Conservation (phyloP, 2,888 invertebrate species). For the Archaeoteleia sp. region DNA sequence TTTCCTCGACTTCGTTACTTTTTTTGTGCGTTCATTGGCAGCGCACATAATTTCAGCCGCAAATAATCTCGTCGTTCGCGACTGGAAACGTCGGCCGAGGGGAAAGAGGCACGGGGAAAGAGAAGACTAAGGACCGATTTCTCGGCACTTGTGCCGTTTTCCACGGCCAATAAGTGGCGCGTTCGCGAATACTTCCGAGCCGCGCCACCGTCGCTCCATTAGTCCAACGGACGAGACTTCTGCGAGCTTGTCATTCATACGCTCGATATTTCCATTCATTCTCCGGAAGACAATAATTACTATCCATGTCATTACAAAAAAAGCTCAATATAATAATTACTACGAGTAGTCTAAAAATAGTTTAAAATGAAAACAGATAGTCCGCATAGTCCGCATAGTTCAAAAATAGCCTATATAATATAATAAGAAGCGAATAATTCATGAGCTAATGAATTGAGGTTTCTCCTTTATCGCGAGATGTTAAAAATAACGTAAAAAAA, state of each 20-base stretch:
- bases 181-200: not conserved
- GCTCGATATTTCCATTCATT: conserved; percentile 6
- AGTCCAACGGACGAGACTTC: too few relatives aligned
- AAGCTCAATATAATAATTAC: too few relatives aligned
- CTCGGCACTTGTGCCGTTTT: conserved; percentile 46
- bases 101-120: conserved; percentile 23
- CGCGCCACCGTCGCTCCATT: conserved; percentile 38
- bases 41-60: conserved; percentile 20
- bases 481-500: too few relatives aligned
- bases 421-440: too few relatives aligned
- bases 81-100: not conserved
- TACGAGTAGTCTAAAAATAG: too few relatives aligned
- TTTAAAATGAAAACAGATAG: not conserved
- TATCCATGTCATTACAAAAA: too few relatives aligned
- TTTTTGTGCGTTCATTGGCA: conserved; percentile 9
- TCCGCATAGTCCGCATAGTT: too few relatives aligned
- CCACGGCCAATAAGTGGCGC: conserved; percentile 20
- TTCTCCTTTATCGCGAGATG: too few relatives aligned
- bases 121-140: conserved; percentile 27
- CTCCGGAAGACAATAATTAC: not conserved
- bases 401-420: too few relatives aligned
- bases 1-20: conserved; percentile 1
- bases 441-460: too few relatives aligned
- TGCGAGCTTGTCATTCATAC: conserved; percentile 46
- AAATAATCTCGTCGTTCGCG: conserved; percentile 41